These are phyloP conservation scores for Tribolium madens DNA, from an alignment of 1,140 invertebrate genomes.

Conservation along the genomic window DNA sequence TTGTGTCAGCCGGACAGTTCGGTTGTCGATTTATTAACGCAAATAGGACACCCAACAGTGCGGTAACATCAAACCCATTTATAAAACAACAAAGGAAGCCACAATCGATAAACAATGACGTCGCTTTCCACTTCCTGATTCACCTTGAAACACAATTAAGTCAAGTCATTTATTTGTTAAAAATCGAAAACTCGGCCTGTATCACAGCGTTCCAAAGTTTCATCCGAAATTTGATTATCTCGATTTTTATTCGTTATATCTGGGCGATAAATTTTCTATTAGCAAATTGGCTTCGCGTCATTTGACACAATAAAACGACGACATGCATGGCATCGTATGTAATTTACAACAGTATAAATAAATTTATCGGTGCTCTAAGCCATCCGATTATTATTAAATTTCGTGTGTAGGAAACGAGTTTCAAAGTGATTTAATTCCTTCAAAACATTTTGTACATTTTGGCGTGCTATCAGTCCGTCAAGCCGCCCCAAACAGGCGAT, in stretches of 20 bases:
- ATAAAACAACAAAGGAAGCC: conserved; percentile 1
- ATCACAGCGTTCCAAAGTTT: neutral
- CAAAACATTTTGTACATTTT: neutral
- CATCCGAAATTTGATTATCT: conserved; percentile 5
- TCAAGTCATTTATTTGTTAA: neutral
- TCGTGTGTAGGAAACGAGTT: neutral
- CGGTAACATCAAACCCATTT: neutral
- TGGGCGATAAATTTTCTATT: conserved; percentile 20
- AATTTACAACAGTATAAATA: conserved; percentile 21
- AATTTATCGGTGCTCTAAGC: neutral
- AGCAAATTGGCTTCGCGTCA: conserved; percentile 11
- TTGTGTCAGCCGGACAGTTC: too few species aligned
- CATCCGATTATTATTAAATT: conserved; percentile 21
- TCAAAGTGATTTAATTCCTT: neutral
- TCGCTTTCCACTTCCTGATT: neutral
- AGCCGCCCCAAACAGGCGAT: neutral
- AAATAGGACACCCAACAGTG: neutral
- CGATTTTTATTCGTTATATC: neutral
- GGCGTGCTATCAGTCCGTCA: neutral
- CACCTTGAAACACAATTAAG: conserved; percentile 2
- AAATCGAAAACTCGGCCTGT: neutral
- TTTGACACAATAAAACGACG: conserved; percentile 5
- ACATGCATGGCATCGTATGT: conserved; percentile 1
- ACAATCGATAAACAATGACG: neutral
- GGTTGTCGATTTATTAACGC: neutral